A percentile compares a stretch with the other conserved stretches of the same genome.
These are phyloP conservation scores for Ips typographus DNA, from an alignment of 1,140 invertebrate genomes.

Conservation along the genomic window DNA sequence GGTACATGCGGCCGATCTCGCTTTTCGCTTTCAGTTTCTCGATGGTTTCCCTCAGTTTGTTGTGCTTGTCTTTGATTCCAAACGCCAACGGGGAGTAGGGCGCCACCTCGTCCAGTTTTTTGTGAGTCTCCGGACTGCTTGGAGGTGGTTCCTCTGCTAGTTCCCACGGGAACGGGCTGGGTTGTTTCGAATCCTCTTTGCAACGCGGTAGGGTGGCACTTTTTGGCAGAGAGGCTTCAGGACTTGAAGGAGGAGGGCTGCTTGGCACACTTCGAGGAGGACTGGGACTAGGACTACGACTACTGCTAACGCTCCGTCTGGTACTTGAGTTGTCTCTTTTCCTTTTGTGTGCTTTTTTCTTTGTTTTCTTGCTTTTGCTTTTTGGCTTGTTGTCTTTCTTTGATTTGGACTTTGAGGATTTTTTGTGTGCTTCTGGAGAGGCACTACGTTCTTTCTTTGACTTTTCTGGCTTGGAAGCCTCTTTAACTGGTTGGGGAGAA, in stretches of 20 bases:
- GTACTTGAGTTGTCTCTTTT: constrained; percentile 39
- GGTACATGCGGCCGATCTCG: constrained; percentile 50
- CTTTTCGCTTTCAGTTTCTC: constrained; percentile 67
- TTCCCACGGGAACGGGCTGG: constrained; percentile 7
- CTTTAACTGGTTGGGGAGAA: too few relatives aligned
- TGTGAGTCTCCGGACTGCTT: constrained; percentile 35
- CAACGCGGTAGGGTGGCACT: background rate
- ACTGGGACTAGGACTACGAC: constrained; percentile 51
- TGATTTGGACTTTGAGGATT: too few relatives aligned
- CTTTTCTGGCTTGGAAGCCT: too few relatives aligned
- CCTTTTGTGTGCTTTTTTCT: constrained; percentile 33
- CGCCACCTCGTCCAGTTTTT: constrained; percentile 8
- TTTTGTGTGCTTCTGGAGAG: too few relatives aligned
- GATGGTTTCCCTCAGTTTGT: constrained; percentile 60
- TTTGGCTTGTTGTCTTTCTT: constrained; percentile 41
- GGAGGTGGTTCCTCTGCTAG: constrained; percentile 30
- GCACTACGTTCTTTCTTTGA: too few relatives aligned
- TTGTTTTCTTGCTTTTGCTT: background rate
- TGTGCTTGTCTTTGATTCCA: constrained; percentile 57
- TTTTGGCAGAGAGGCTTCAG: constrained; percentile 3
- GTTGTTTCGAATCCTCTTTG: background rate
- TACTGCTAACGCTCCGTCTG: constrained; percentile 44
- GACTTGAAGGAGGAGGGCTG: constrained; percentile 38
- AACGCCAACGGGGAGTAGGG: background rate
- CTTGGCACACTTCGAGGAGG: constrained; percentile 45